Evolutionary conservation across 2,888 invertebrate species (phyloP).

Genomic region (Rhogogaster chlorosoma): DNA sequence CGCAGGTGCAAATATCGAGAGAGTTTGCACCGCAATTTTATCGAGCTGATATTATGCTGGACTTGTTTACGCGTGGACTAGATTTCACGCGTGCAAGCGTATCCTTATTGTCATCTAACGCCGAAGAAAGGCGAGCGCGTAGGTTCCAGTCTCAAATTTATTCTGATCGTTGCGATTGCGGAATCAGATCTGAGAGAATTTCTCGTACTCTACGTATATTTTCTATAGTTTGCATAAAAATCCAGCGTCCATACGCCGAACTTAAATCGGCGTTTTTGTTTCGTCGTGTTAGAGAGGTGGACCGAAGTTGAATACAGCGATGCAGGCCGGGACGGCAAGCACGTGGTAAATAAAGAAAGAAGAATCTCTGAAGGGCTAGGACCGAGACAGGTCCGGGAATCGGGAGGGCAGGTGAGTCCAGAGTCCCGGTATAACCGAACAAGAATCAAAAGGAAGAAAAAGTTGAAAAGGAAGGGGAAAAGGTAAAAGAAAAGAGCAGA

Average conservation of each 20-base stretch:
- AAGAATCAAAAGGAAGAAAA: not conserved
- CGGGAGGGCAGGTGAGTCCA: constrained; percentile 11
- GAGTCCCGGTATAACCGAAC: not conserved
- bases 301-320: constrained; percentile 54
- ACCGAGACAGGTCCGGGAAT: constrained; percentile 10
- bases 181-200: not conserved
- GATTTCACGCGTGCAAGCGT: constrained; percentile 61
- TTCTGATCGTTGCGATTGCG: not conserved
- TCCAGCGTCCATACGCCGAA: not conserved
- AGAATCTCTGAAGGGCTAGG: constrained; percentile 41
- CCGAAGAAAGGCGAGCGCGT: constrained; percentile 15
- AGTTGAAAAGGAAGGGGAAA: not conserved
- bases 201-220: no score
- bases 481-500: not conserved
- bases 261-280: constrained; percentile 26
- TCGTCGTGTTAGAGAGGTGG: constrained; percentile 23
- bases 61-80: constrained; percentile 59
- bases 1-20: constrained; percentile 60
- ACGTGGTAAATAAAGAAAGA: constrained; percentile 46
- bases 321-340: constrained; percentile 48
- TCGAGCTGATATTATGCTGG: not conserved
- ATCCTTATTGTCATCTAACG: constrained; percentile 35
- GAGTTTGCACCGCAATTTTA: not conserved
- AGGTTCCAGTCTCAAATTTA: constrained; percentile 49
- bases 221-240: no score